Evolutionary conservation across 2,888 invertebrate species (phyloP), one percentile per base, ranked within the genome.

Genomic region (Dryomyza anilis): DNA sequence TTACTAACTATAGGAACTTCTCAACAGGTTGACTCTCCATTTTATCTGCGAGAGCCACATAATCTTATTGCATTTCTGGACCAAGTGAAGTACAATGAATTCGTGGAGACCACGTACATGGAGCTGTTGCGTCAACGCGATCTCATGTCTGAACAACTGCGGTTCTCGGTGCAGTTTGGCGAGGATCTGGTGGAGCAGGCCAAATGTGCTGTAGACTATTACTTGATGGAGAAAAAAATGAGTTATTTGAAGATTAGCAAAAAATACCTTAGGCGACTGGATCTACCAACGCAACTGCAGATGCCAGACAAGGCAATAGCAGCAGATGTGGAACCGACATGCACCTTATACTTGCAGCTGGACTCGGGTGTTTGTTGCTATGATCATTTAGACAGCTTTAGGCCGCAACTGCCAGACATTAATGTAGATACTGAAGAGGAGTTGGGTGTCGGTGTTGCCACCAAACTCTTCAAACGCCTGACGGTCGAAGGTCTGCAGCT

Each of bases 161-260:
- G 78, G 1, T 76, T 80, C 65, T 80, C 81, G 0, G 77, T 79
- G 68, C 74, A 78, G 23, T 78, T 81, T 36, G 77, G 81, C 1
- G 78, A 81, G 68, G 80, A 81, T 60, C 71, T 81, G 45, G 78
- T 82, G 25, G 78, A 81, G 27, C 79, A 82, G 68, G 80, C 80
- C 6, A 80, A 81, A 57, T 82, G 82, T 48, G 76, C 78, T 2
- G 74, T 79, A 66, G 76, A 81, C 55, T 81, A 77, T 66, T 78
- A 76, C 68, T 67, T 79, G 70, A 73, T 78, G 63, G 76, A 74
- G 59, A 71, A 78, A 8, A 75, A 77, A 2, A 79, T 75, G 12
- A 77, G 77, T 36, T 80, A 81, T 67, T 65, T 82, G 1, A 77
- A 77, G 6, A 62, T 65, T 12, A 65, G 63, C 0, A 65, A 59